Base-by-base conservation (phyloP, 35 echinoderm and acorn worm genomes). In the Apostichopus parvimensis region DNA sequence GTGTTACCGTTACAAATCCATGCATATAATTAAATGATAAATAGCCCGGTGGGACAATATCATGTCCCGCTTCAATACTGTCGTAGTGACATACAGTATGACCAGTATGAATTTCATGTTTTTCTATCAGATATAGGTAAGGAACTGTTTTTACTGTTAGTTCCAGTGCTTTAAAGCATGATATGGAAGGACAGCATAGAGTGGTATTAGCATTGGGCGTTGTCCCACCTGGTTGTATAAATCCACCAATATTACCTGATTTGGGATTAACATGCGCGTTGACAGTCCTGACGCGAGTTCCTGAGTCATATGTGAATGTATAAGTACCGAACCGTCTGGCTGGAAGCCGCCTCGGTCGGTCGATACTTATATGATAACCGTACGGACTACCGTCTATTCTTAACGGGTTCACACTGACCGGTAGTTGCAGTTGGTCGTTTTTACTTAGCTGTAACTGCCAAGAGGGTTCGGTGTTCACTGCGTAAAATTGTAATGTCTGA, bases 381-480 rank as follows among this genome's bases (percentile, higher is more conserved):
- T n/a, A n/a, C 1, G 71, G n/a, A n/a, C 15, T 20, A 2, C 71
- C 15, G 71, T 75, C 71, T 20, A 75, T 75, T 1, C 0, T 75
- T 18, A 75, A 75, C 5, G 71, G 71, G 0, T 75, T 18, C 15
- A 75, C 71, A 75, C 15, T 6, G 7, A 75, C 20, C 6, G 71
- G 71, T 18, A 68, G 2, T 45, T 4, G n/a, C 5, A 22, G n/a
- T 22, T 1, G 0, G 15, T 75, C 71, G 71, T 13, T 75, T 75
- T 75, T 75, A 7, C 71, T 75, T 75, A 75, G 11, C 71, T 75
- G 71, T n/a, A 75, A 75, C 71, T 75, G 11, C 71, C 71, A 75
- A 75, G 71, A 75, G 15, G 71, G 71, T 20, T 75, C 71, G 15
- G 13, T 75, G 21, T 75, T 75, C 20, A 75, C 20, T 18, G 71